These are phyloP conservation scores for Galerucella pusilla DNA, from an alignment of 2,888 invertebrate genomes.

Conservation along the genomic window DNA sequence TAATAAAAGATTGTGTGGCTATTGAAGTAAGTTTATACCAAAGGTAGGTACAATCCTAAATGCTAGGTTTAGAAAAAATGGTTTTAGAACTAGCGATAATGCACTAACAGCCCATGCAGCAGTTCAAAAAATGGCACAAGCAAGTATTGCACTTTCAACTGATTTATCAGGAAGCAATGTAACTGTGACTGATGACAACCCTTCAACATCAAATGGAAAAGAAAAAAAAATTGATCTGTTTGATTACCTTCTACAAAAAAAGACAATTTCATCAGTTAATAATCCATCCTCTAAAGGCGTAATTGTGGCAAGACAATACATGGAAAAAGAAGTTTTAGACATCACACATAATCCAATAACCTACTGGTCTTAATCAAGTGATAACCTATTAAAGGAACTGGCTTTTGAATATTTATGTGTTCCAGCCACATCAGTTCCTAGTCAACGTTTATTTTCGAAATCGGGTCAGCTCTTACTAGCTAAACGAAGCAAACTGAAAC, in stretches of 20 bases:
- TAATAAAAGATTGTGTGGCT: constrained; percentile 11
- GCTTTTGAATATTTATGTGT: constrained; percentile 19
- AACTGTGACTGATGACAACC: neutral
- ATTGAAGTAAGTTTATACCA: constrained; percentile 18
- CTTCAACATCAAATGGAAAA: constrained; percentile 4
- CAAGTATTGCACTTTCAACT: constrained; percentile 6
- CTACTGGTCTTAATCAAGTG: constrained; percentile 15
- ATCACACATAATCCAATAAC: constrained; percentile 7
- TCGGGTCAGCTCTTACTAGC: constrained; percentile 14
- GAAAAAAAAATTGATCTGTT: neutral
- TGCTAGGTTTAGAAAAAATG: constrained; percentile 24
- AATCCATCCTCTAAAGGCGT: constrained; percentile 17
- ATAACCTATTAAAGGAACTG: constrained; percentile 11
- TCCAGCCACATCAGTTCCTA: constrained; percentile 23
- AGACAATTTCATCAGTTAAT: constrained; percentile 3
- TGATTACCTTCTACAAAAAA: neutral
- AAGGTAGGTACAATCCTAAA: constrained; percentile 16
- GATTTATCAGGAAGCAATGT: constrained; percentile 4
- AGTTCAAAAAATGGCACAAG: constrained; percentile 25
- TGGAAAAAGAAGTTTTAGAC: constrained; percentile 13
- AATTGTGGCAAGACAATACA: constrained; percentile 11
- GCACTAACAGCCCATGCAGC: constrained; percentile 12
- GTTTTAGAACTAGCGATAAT: constrained; percentile 20
- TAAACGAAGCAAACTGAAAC: constrained; percentile 18
- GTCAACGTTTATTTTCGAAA: constrained; percentile 25